Evolutionary conservation across 1,140 invertebrate genomes (phyloP).

Genomic region (Zaprionus kolodkinae): DNA sequence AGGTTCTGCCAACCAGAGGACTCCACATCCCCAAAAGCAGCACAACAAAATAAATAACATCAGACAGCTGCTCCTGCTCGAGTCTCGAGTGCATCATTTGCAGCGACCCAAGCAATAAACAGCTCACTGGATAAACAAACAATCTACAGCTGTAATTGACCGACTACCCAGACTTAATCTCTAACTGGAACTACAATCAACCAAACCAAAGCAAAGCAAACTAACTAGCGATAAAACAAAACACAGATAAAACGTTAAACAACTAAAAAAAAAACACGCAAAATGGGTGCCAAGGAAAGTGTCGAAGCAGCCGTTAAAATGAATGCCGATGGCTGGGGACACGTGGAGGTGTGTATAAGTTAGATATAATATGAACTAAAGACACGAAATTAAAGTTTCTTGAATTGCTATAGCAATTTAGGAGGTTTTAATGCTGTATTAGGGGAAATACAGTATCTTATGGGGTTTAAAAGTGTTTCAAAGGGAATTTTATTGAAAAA

Average conservation of each 20-base stretch:
- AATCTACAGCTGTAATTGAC: slow-evolving; percentile 19
- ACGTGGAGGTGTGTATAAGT: slow-evolving; percentile 87
- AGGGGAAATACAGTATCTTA: too few species aligned
- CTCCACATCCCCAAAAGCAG: slow-evolving; percentile 20
- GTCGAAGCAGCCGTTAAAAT: slow-evolving; percentile 89
- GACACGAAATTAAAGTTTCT: neutral
- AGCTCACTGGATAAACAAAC: slow-evolving; percentile 33
- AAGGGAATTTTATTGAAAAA: too few species aligned
- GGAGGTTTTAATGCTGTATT: too few species aligned
- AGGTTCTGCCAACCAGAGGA: slow-evolving; percentile 16
- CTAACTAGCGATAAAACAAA: slow-evolving; percentile 44
- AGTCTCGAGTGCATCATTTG: slow-evolving; percentile 27
- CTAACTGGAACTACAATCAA: slow-evolving; percentile 26
- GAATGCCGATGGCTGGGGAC: slow-evolving; percentile 90
- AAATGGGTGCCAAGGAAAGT: slow-evolving; percentile 89
- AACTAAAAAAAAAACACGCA: slow-evolving; percentile 69
- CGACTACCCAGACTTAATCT: neutral
- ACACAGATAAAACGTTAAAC: slow-evolving; percentile 57
- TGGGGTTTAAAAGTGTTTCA: too few species aligned
- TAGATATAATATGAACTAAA: neutral
- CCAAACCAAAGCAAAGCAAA: slow-evolving; percentile 41
- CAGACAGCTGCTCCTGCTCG: slow-evolving; percentile 72
- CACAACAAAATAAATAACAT: slow-evolving; percentile 82
- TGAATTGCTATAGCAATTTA: neutral
- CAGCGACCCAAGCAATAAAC: slow-evolving; percentile 39